Percentiles rank a stretch among this genome's conserved stretches.
Evolutionary conservation across 2,888 invertebrate genomes (phyloP).

Genomic region (Lepeophtheirus nordmannii): DNA sequence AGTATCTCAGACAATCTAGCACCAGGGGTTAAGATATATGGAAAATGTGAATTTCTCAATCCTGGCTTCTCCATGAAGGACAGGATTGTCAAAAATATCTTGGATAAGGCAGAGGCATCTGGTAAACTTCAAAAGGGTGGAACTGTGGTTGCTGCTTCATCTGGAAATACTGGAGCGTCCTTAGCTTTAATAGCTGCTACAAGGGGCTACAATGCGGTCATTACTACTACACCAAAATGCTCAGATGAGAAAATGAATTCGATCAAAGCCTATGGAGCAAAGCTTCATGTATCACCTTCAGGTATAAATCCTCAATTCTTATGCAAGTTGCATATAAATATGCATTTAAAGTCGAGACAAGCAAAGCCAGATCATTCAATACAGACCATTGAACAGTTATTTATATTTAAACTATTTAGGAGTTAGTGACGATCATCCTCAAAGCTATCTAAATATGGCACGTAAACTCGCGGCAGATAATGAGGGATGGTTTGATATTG

Average conservation of each 20-base stretch:
- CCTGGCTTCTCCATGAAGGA: conserved; percentile 6
- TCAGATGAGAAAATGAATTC: neutral
- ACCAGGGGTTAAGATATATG: neutral
- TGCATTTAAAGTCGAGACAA: too few relatives aligned
- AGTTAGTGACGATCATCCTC: neutral
- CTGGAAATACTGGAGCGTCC: neutral
- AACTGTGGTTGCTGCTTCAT: neutral
- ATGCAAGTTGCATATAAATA: too few relatives aligned
- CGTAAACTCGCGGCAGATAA: neutral
- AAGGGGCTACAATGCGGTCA: neutral
- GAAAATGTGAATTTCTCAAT: neutral
- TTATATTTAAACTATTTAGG: neutral
- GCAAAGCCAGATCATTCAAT: too few relatives aligned
- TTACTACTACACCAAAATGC: neutral
- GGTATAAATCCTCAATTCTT: neutral
- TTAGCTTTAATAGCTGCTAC: conserved; percentile 1
- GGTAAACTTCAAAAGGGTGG: neutral
- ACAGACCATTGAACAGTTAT: neutral
- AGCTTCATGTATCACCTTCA: neutral
- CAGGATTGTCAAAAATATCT: neutral
- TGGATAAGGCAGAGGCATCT: neutral
- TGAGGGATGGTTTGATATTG: conserved; percentile 4
- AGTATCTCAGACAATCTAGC: conserved; percentile 3
- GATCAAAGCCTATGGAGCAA: neutral
- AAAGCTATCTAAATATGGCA: neutral